A percentile compares a stretch with the other conserved stretches of the same genome.
phyloP scores from a whole-genome alignment of 2,888 invertebrate genomes.

The Mythimna loreyi region DNA sequence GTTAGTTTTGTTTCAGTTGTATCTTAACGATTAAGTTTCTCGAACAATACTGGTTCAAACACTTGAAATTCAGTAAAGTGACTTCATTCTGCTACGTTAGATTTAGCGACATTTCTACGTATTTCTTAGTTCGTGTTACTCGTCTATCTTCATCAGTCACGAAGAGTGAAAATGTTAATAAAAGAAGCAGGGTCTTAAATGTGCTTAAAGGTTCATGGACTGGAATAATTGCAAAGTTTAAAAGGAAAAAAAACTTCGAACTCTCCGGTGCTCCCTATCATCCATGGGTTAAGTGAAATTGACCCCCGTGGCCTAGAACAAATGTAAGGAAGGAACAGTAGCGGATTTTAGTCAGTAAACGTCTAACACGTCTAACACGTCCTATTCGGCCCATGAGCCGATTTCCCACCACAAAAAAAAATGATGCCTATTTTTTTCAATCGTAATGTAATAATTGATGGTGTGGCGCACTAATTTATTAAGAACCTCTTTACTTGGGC shows the following conservation, averaged over 20 bases:
- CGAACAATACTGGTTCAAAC: constrained; percentile 8
- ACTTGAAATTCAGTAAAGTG: background rate
- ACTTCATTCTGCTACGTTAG: background rate
- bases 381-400: no score
- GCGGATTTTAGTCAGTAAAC: no score
- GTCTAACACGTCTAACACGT: no score
- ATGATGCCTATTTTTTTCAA: no score
- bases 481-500: no score
- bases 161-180: background rate
- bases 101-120: background rate
- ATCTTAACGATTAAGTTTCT: background rate
- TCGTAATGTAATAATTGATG: no score
- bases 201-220: background rate
- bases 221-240: background rate
- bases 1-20: constrained; percentile 19
- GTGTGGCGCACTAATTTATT: no score
- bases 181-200: background rate
- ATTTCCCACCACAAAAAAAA: no score
- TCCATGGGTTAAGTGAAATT: no score
- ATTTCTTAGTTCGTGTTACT: background rate
- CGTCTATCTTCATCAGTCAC: background rate
- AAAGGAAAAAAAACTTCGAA: background rate
- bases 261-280: background rate
- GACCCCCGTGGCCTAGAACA: no score
- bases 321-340: no score